A percentile compares a stretch with the other conserved stretches of the same genome.
phyloP scores from a whole-genome alignment of 30 jellyfish, hydroid and myxozoan species.

The Aurelia aurita complex sp. Pacific region DNA sequence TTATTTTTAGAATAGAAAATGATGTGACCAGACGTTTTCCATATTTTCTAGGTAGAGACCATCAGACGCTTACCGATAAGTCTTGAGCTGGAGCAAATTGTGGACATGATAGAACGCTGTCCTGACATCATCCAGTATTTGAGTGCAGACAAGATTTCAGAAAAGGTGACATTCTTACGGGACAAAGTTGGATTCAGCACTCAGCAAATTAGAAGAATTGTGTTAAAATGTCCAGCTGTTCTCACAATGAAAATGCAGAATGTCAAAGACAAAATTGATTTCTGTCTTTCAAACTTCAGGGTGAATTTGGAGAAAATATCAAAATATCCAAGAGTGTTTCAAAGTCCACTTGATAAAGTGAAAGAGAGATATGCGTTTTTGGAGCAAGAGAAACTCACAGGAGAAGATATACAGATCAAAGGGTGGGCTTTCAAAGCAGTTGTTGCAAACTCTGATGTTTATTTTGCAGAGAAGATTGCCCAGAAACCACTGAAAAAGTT shows the following conservation, averaged over 20 bases:
- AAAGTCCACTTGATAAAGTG: slow-evolving; percentile 24
- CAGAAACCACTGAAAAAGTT: slow-evolving; percentile 46
- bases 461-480: slow-evolving; percentile 54
- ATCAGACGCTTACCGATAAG: slow-evolving; percentile 32
- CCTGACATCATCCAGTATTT: slow-evolving; percentile 55
- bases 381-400: slow-evolving; percentile 26
- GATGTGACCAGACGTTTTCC: neutral
- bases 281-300: slow-evolving; percentile 20
- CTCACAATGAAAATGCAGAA: slow-evolving; percentile 38
- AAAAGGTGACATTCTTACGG: slow-evolving; percentile 16
- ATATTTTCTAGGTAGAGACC: slow-evolving; percentile 39
- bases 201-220: slow-evolving; percentile 38
- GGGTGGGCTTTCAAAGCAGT: slow-evolving; percentile 65
- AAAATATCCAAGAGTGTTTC: slow-evolving; percentile 52
- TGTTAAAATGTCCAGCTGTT: slow-evolving; percentile 44
- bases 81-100: slow-evolving; percentile 22
- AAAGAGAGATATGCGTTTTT: slow-evolving; percentile 41
- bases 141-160: slow-evolving; percentile 12
- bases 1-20: no score
- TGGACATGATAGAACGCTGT: slow-evolving; percentile 33
- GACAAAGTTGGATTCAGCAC: slow-evolving; percentile 16
- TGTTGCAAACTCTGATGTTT: slow-evolving; percentile 57
- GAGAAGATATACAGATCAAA: slow-evolving; percentile 39
- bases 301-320: slow-evolving; percentile 24
- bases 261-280: slow-evolving; percentile 34